phyloP scores from a whole-genome alignment of 2,113 vertebrate genomes.

The Cavia porcellus region DNA sequence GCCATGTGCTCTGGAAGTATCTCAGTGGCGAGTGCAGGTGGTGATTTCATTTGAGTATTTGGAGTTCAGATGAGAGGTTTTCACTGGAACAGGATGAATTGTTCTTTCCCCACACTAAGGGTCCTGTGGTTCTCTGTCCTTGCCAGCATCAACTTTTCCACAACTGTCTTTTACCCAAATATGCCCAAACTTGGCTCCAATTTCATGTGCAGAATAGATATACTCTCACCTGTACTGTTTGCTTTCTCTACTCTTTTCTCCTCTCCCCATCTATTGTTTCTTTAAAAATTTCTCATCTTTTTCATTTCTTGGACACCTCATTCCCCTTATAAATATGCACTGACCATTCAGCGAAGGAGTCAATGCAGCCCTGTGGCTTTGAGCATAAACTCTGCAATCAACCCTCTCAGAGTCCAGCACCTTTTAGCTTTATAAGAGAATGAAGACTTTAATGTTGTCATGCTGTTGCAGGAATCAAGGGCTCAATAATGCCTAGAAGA shows the following conservation, averaged over 20 bases:
- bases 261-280: neutral
- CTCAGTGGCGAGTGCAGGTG: neutral
- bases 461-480: neutral
- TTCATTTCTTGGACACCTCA: neutral
- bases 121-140: neutral
- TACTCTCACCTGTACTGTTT: neutral
- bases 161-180: accelerated
- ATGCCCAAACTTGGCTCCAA: neutral
- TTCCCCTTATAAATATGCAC: neutral
- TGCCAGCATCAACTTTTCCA: neutral
- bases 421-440: neutral
- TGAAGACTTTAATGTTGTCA: neutral
- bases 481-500: neutral
- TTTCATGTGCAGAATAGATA: neutral
- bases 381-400: neutral
- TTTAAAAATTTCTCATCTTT: no score
- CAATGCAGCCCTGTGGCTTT: neutral
- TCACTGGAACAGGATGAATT: no score
- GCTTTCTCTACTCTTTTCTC: neutral
- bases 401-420: neutral
- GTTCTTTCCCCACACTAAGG: neutral
- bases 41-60: neutral
- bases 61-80: neutral
- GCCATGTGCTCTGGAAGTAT: neutral
- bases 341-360: neutral